Evolutionary conservation across 1,140 invertebrate genomes (phyloP), one percentile per base, ranked within the genome.

Genomic region (Nymphalis io): DNA sequence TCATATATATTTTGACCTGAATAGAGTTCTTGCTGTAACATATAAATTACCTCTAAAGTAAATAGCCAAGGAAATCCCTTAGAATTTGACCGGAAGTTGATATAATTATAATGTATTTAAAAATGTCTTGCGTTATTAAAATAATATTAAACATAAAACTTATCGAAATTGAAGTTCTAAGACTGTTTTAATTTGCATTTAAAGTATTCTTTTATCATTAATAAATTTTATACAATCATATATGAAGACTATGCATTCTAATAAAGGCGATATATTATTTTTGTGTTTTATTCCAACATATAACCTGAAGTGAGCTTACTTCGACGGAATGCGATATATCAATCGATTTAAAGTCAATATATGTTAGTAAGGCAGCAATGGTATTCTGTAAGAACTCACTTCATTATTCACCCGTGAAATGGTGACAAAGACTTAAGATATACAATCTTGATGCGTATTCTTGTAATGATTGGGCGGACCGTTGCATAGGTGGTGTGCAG

Each of bases 171-270:
- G 20, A 51, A 51, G 46, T 51, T 68, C 20, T 20, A 60, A 68
- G 65, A 68, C 65, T 68, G 55, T 66, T 46, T 66, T 33, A 60
- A 23, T 60, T 68, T 68, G 65, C 65, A 68, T 68, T 68, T 68
- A 68, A 51, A 51, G 27, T 60, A 60, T 42, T 48, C 40, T 57
- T 68, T 39, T 68, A 44, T 66, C 51, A 40, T 33, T 15, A 27
- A 33, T 39, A 20, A 55, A 55, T 39, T 40, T 46, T 64, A 39
- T 55, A 55, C 51, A 55, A 55, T 27, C 51, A 27, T 55, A 55
- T 55, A 23, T 48, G 33, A 60, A 38, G 16, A 59, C 0, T n/a
- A 59, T 60, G 51, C 23, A 60, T 39, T 60, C 3, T 18, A 60
- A 40, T 60, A 60, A 60, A 60, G 18, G 6, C 39, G 39, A 39